These are phyloP conservation scores for Mythimna pallens DNA, from an alignment of 2,888 invertebrate genomes.

Conservation along the genomic window DNA sequence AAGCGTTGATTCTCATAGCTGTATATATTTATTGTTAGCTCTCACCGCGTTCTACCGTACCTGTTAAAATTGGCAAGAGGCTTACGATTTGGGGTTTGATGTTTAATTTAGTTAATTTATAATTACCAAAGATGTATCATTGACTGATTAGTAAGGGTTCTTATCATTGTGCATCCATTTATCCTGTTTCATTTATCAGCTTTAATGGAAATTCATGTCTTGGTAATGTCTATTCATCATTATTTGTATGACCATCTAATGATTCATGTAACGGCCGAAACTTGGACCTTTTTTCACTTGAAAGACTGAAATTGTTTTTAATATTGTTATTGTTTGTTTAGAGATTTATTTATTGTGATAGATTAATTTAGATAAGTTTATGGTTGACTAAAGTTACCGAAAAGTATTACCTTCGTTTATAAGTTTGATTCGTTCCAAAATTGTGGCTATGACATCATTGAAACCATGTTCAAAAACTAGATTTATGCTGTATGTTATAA, in stretches of 20 bases:
- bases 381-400: constrained; percentile 89
- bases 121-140: constrained; percentile 79
- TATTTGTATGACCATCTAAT: constrained; percentile 41
- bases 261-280: constrained; percentile 57
- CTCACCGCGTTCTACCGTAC: constrained; percentile 59
- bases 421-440: constrained; percentile 81
- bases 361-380: constrained; percentile 78
- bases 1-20: constrained; percentile 91
- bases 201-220: constrained; percentile 33
- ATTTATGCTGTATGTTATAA: constrained; percentile 52
- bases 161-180: constrained; percentile 58
- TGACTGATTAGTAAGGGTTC: constrained; percentile 72
- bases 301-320: constrained; percentile 87
- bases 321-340: constrained; percentile 86
- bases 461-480: constrained; percentile 73
- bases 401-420: constrained; percentile 87
- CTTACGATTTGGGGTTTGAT: constrained; percentile 57
- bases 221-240: constrained; percentile 66
- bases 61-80: constrained; percentile 64
- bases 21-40: constrained; percentile 67
- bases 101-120: constrained; percentile 69
- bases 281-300: constrained; percentile 75
- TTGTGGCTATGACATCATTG: constrained; percentile 82
- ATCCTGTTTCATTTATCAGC: constrained; percentile 54
- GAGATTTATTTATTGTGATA: constrained; percentile 89